A percentile compares a stretch with the other conserved stretches of the same genome.
Conservation (phyloP, 37 sponge, comb jelly and placozoan genomes). For the Geodia barretti region DNA sequence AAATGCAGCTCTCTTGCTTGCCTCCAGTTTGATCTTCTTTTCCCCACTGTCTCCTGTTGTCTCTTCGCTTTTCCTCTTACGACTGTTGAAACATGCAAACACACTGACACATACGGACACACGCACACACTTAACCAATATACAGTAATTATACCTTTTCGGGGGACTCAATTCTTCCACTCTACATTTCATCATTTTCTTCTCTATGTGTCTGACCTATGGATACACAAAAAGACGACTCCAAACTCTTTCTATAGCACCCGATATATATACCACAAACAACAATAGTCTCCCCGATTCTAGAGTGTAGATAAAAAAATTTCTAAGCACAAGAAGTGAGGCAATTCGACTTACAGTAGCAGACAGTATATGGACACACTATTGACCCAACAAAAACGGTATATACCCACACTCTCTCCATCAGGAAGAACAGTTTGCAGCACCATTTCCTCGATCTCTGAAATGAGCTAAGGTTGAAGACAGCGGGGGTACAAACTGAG, state of each 20-base stretch:
- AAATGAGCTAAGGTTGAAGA: neutral
- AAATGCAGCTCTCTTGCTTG: neutral
- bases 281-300: too few relatives aligned
- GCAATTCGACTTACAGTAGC: too few relatives aligned
- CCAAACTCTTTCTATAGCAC: too few relatives aligned
- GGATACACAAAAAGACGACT: too few relatives aligned
- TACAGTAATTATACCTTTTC: too few relatives aligned
- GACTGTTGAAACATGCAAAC: neutral
- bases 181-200: constrained; percentile 14
- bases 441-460: constrained; percentile 46
- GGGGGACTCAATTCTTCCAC: constrained; percentile 1
- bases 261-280: too few relatives aligned
- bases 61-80: constrained; percentile 52
- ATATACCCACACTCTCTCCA: constrained; percentile 8
- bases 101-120: neutral
- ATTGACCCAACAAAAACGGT: neutral
- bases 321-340: too few relatives aligned
- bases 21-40: constrained; percentile 4
- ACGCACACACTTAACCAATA: too few relatives aligned
- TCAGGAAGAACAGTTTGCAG: constrained; percentile 21
- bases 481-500: too few relatives aligned
- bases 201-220: constrained; percentile 17
- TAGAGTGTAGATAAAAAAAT: too few relatives aligned
- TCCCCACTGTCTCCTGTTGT: neutral
- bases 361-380: too few relatives aligned